Percentiles rank a stretch among this genome's conserved stretches.
Evolutionary conservation across 2,888 invertebrate species (phyloP).

Genomic region (Hirtodrosophila duncani): DNA sequence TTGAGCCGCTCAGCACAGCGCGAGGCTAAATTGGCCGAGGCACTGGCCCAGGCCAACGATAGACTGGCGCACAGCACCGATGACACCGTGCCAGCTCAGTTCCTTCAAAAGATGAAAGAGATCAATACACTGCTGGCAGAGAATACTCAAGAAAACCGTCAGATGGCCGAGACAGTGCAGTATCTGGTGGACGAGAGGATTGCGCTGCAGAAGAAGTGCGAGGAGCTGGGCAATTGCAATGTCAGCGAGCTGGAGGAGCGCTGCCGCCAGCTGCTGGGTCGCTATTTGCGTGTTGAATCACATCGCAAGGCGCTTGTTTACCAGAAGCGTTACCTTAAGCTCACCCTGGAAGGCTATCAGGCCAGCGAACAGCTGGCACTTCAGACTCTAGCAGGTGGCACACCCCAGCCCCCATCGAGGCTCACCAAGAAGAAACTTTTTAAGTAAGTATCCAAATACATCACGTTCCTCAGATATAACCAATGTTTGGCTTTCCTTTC

Average conservation of each 20-base stretch:
- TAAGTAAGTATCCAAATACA: slow-evolving; percentile 78
- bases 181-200: slow-evolving; percentile 79
- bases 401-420: slow-evolving; percentile 27
- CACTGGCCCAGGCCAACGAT: slow-evolving; percentile 71
- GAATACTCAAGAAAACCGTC: slow-evolving; percentile 80
- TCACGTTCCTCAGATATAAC: not conserved
- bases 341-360: slow-evolving; percentile 80
- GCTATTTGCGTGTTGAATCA: slow-evolving; percentile 89
- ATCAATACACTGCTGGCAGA: slow-evolving; percentile 79
- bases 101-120: slow-evolving; percentile 79
- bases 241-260: slow-evolving; percentile 77
- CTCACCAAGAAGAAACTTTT: slow-evolving; percentile 72
- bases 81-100: slow-evolving; percentile 75
- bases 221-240: slow-evolving; percentile 77
- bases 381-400: slow-evolving; percentile 39
- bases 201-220: slow-evolving; percentile 78
- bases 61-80: slow-evolving; percentile 60
- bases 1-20: slow-evolving; percentile 76
- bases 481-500: not conserved
- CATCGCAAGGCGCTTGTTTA: slow-evolving; percentile 91
- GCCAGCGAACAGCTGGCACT: slow-evolving; percentile 75
- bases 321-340: slow-evolving; percentile 92
- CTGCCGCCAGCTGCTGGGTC: slow-evolving; percentile 82
- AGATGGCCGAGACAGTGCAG: slow-evolving; percentile 79
- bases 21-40: slow-evolving; percentile 75